These are phyloP conservation scores for Mythimna lalbum DNA, from an alignment of 2,888 invertebrate genomes.

Conservation along the genomic window DNA sequence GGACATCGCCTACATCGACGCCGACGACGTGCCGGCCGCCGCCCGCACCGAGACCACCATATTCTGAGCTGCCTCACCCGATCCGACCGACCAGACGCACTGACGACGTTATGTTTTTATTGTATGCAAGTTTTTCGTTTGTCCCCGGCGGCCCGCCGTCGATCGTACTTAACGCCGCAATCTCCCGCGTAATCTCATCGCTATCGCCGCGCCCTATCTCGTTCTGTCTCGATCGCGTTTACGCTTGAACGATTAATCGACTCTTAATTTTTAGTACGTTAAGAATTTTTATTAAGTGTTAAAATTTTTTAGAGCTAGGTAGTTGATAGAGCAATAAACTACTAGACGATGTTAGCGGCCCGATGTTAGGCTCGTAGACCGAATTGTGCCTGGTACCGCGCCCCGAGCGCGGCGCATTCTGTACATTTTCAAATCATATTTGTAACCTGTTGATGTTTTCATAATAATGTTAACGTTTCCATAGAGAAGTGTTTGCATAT, in stretches of 20 bases:
- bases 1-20: constrained; percentile 96
- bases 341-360: constrained; percentile 71
- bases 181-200: constrained; percentile 71
- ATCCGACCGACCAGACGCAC: constrained; percentile 59
- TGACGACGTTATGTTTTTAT: constrained; percentile 66
- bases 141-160: constrained; percentile 60
- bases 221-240: constrained; percentile 65
- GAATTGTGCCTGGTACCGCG: constrained; percentile 78
- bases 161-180: constrained; percentile 78
- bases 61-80: constrained; percentile 73
- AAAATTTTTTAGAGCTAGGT: constrained; percentile 81
- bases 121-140: constrained; percentile 67
- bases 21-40: constrained; percentile 89
- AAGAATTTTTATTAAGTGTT: constrained; percentile 84
- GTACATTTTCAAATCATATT: constrained; percentile 68
- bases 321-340: constrained; percentile 82
- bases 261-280: constrained; percentile 75
- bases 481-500: constrained; percentile 63
- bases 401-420: constrained; percentile 59
- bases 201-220: constrained; percentile 65
- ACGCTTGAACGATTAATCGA: constrained; percentile 69
- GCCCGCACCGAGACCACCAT: constrained; percentile 84
- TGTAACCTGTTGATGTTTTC: constrained; percentile 72
- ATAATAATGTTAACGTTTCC: constrained; percentile 65
- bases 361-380: constrained; percentile 76